phyloP scores from a whole-genome alignment of 2,113 vertebrate genomes.

The Coregonus clupeaformis region DNA sequence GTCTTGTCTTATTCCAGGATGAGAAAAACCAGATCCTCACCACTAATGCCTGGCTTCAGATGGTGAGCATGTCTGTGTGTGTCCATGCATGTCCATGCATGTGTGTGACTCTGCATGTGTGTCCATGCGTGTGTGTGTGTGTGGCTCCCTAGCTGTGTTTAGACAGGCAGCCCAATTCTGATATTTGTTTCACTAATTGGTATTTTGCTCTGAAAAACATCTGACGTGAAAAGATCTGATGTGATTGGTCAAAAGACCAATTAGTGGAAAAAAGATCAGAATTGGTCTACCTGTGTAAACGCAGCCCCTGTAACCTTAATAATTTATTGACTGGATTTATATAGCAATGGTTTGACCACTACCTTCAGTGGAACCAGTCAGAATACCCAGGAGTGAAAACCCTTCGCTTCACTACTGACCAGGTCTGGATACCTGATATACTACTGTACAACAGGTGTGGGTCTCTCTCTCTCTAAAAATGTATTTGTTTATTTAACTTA shows the following conservation, averaged over 20 bases:
- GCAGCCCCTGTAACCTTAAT: constrained; percentile 1
- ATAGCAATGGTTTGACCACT: constrained; percentile 80
- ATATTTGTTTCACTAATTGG: no score
- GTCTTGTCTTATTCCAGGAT: constrained; percentile 63
- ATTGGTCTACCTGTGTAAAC: neutral
- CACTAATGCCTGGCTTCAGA: constrained; percentile 80
- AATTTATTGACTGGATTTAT: constrained; percentile 28
- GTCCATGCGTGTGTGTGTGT: neutral
- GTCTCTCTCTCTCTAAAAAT: no score
- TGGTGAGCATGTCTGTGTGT: constrained; percentile 65
- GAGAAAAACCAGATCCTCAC: constrained; percentile 82
- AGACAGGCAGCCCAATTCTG: no score
- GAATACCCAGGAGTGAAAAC: constrained; percentile 79
- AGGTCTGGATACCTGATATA: constrained; percentile 81
- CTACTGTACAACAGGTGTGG: constrained; percentile 79
- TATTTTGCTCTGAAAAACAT: no score
- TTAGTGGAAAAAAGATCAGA: no score
- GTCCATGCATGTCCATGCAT: neutral
- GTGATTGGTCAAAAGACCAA: no score
- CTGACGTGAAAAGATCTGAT: no score
- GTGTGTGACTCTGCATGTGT: neutral
- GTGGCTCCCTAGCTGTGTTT: neutral
- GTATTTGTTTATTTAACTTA: no score
- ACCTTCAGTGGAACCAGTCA: constrained; percentile 80
- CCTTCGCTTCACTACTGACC: constrained; percentile 75